These are phyloP conservation scores for Bradypodion ventrale DNA, from an alignment of 2,797 vertebrate species.

Conservation along the genomic window DNA sequence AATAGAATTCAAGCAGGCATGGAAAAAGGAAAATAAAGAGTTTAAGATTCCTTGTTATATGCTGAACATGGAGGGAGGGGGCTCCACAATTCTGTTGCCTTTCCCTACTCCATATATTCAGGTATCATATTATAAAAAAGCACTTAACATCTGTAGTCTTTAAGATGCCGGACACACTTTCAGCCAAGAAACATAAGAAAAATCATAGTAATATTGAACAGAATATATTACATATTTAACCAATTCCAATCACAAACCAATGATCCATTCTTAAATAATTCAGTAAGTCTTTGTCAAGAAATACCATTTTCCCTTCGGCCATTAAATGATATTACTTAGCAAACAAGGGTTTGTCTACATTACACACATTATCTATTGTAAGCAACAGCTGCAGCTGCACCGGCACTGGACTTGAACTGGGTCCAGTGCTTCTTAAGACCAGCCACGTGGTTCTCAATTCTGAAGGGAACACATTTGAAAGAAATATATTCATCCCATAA, in stretches of 20 bases:
- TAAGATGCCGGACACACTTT: neutral
- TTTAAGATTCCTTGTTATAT: constrained; percentile 34
- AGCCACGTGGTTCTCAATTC: neutral
- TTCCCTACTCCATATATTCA: neutral
- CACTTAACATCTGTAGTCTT: neutral
- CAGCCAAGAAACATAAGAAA: neutral
- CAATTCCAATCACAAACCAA: neutral
- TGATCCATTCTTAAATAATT: neutral
- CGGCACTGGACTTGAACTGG: neutral
- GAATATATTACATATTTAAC: neutral
- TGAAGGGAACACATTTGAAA: neutral
- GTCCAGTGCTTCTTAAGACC: neutral
- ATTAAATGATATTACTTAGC: neutral
- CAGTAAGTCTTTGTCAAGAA: neutral
- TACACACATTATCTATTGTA: neutral
- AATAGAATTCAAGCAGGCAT: constrained; percentile 22
- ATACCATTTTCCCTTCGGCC: neutral
- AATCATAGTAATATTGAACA: neutral
- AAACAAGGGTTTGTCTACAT: neutral
- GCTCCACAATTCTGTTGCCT: neutral
- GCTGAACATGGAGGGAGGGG: neutral
- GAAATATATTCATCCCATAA: neutral
- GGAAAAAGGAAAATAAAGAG: constrained; percentile 14
- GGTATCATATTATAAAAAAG: neutral
- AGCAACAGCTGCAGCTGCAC: constrained; percentile 19